Percentiles rank a stretch among this genome's conserved stretches.
phyloP scores from a whole-genome alignment of 2,113 vertebrate species.

The Regulus satrapa region DNA sequence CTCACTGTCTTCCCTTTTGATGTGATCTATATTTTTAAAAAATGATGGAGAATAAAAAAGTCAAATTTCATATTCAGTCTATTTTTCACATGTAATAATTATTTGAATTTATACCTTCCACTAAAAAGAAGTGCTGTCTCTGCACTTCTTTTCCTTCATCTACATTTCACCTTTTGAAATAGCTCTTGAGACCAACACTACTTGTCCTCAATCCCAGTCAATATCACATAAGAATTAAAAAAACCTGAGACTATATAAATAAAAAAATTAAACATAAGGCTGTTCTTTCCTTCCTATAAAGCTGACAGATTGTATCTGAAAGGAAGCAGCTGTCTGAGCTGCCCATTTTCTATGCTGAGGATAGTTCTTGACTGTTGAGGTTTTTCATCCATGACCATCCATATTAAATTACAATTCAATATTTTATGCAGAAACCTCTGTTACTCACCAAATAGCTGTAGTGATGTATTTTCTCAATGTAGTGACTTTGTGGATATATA shows the following conservation, averaged over 20 bases:
- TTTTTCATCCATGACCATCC: not conserved
- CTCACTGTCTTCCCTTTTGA: conserved; percentile 83
- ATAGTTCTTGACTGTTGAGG: not conserved
- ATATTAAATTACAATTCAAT: not conserved
- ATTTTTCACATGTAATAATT: not conserved
- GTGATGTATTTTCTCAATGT: conserved; percentile 73
- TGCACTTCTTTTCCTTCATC: not conserved
- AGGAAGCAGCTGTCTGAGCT: not conserved
- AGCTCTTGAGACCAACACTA: not conserved
- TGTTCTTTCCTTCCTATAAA: not conserved
- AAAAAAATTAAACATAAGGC: not conserved
- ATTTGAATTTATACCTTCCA: not conserved
- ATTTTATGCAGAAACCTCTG: not conserved
- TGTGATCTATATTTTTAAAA: conserved; percentile 65
- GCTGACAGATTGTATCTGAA: not conserved
- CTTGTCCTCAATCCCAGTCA: not conserved
- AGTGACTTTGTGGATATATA: conserved; percentile 73
- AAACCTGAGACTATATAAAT: not conserved
- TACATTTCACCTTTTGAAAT: not conserved
- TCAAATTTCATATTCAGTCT: not conserved
- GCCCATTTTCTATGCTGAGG: not conserved
- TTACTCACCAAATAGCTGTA: conserved; percentile 87
- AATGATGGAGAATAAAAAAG: not conserved
- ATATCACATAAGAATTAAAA: not conserved
- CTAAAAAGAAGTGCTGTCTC: not conserved